phyloP scores from a whole-genome alignment of 1,140 invertebrate genomes.

The Stegodyphus mimosarum region DNA sequence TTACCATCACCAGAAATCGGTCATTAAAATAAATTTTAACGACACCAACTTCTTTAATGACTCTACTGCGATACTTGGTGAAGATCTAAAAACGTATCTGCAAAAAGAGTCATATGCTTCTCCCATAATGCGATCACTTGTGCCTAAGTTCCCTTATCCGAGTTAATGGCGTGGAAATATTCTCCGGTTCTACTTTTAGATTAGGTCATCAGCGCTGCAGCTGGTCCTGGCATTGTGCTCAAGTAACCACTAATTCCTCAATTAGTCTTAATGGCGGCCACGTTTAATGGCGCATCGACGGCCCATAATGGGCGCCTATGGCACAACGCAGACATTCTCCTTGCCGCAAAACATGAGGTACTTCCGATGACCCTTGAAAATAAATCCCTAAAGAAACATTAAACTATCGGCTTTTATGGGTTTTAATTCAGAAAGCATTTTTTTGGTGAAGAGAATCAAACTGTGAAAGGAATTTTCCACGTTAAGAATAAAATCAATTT shows the following conservation, averaged over 20 bases:
- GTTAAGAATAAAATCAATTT: too few relatives aligned
- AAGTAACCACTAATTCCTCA: slow-evolving; percentile 57
- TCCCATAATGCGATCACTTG: slow-evolving; percentile 5
- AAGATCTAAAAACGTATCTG: background rate
- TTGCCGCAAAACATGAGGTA: too few relatives aligned
- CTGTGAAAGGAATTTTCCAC: too few relatives aligned
- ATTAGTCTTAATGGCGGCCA: slow-evolving; percentile 47
- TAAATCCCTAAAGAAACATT: too few relatives aligned
- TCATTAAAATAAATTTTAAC: too few relatives aligned
- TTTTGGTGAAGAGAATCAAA: too few relatives aligned
- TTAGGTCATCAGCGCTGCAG: slow-evolving; percentile 51
- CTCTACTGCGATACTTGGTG: too few relatives aligned
- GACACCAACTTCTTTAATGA: too few relatives aligned
- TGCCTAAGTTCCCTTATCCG: slow-evolving; percentile 5
- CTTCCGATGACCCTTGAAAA: too few relatives aligned
- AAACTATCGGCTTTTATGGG: background rate
- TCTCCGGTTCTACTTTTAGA: slow-evolving; percentile 9
- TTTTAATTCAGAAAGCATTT: background rate
- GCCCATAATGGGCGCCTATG: too few relatives aligned
- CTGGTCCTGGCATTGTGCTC: slow-evolving; percentile 29
- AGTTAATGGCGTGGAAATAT: slow-evolving; percentile 52
- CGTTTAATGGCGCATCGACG: slow-evolving; percentile 36
- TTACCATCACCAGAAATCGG: too few relatives aligned
- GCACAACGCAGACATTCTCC: too few relatives aligned
- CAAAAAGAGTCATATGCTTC: background rate